These are phyloP conservation scores for Hyperoplus immaculatus DNA, from an alignment of 2,797 vertebrate genomes.

Conservation along the genomic window DNA sequence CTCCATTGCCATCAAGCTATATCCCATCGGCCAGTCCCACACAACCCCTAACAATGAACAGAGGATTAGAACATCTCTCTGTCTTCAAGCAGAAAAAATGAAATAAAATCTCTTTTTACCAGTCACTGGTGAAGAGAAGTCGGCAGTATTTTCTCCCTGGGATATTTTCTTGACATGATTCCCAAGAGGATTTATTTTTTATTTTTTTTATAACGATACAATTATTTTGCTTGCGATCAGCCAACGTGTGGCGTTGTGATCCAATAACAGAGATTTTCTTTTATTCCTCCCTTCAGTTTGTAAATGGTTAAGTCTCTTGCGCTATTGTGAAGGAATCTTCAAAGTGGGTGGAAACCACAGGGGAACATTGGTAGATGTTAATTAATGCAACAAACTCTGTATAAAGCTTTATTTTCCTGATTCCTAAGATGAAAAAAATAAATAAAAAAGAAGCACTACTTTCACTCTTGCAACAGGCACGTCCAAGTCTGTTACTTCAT, in stretches of 20 bases:
- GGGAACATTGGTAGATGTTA: constrained; percentile 80
- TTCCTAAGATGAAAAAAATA: constrained; percentile 68
- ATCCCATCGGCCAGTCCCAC: constrained; percentile 81
- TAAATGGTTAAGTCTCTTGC: constrained; percentile 81
- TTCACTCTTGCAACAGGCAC: constrained; percentile 75
- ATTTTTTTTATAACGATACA: constrained; percentile 73
- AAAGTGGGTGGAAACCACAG: constrained; percentile 80
- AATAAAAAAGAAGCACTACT: constrained; percentile 38
- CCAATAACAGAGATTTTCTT: constrained; percentile 75
- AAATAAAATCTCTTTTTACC: constrained; percentile 62
- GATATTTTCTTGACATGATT: constrained; percentile 82
- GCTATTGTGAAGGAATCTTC: constrained; percentile 83
- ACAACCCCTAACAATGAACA: constrained; percentile 82
- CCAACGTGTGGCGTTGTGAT: constrained; percentile 85
- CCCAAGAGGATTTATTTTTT: constrained; percentile 77
- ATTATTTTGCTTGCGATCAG: constrained; percentile 79
- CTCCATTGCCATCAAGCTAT: constrained; percentile 81
- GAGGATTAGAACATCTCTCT: constrained; percentile 84
- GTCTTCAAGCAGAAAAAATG: constrained; percentile 74
- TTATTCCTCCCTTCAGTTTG: constrained; percentile 45
- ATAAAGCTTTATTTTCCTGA: constrained; percentile 78
- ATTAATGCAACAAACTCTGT: constrained; percentile 81
- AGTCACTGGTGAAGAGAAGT: constrained; percentile 72
- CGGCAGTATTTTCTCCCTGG: constrained; percentile 73
- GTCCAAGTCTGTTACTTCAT: constrained; percentile 76